Conservation (phyloP, 2,797 vertebrate species). For the Esox masquinongy region DNA sequence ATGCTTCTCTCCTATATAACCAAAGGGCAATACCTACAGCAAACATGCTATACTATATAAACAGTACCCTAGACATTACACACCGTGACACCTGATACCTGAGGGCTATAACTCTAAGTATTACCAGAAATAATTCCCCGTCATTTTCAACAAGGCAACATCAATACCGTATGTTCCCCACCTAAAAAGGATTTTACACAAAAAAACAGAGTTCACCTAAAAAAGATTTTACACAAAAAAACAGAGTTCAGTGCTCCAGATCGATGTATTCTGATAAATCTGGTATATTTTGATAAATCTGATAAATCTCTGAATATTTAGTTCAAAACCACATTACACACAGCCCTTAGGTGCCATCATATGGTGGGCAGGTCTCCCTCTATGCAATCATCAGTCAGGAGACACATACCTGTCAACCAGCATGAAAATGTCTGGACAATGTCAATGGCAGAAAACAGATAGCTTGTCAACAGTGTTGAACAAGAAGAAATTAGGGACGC, state of each 20-base stretch:
- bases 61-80: slow-evolving; percentile 32
- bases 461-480: slow-evolving; percentile 24
- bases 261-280: slow-evolving; percentile 4
- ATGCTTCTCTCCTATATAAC: slow-evolving; percentile 39
- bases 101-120: slow-evolving; percentile 30
- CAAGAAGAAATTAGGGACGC: not conserved
- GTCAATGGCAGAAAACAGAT: slow-evolving; percentile 40
- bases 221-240: too few species aligned
- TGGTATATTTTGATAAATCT: slow-evolving; percentile 31
- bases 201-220: not conserved
- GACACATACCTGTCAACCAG: not conserved
- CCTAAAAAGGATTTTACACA: not conserved
- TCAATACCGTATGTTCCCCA: not conserved
- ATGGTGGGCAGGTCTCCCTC: slow-evolving; percentile 42
- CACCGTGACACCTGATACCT: slow-evolving; percentile 43
- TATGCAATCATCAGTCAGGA: slow-evolving; percentile 10
- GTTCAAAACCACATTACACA: slow-evolving; percentile 61
- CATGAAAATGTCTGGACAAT: slow-evolving; percentile 21
- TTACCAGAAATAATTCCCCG: slow-evolving; percentile 16
- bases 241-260: not conserved
- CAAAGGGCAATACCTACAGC: slow-evolving; percentile 48
- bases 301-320: slow-evolving; percentile 64
- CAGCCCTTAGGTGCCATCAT: slow-evolving; percentile 55
- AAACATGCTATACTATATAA: slow-evolving; percentile 42
- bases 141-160: slow-evolving; percentile 8